phyloP scores from a whole-genome alignment of 2,113 vertebrate species.

The Vulpes lagopus region DNA sequence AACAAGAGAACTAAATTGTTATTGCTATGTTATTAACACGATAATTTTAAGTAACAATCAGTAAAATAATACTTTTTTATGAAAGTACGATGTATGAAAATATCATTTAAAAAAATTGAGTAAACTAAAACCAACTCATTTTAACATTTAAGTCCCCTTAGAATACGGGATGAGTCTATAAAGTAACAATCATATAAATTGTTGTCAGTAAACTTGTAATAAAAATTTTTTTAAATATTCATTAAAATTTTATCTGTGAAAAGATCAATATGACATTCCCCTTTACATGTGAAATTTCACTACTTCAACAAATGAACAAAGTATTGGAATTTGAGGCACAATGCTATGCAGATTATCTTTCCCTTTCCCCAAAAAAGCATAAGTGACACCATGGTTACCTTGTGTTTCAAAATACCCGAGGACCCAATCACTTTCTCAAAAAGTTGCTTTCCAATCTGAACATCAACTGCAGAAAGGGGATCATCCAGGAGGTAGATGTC shows the following conservation, averaged over 20 bases:
- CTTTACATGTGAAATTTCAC: constrained; percentile 15
- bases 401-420: constrained; percentile 89
- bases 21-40: neutral
- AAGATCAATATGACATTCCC: neutral
- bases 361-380: accelerated
- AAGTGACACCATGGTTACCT: constrained; percentile 80
- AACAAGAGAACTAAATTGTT: neutral
- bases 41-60: constrained; percentile 10
- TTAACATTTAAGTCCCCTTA: neutral
- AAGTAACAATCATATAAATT: neutral
- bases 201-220: neutral
- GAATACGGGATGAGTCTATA: neutral
- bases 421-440: constrained; percentile 92
- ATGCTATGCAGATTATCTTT: accelerated
- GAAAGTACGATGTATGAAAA: neutral
- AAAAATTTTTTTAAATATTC: neutral
- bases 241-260: constrained; percentile 15
- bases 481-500: constrained; percentile 92
- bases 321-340: neutral
- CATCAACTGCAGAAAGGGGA: constrained; percentile 91
- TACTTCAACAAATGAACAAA: neutral
- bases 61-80: neutral
- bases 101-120: neutral
- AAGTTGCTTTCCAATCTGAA: constrained; percentile 92
- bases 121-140: neutral